Percentiles rank a stretch among this genome's conserved stretches.
Evolutionary conservation across 2,113 vertebrate species (phyloP).

Genomic region (Dinomys branickii): DNA sequence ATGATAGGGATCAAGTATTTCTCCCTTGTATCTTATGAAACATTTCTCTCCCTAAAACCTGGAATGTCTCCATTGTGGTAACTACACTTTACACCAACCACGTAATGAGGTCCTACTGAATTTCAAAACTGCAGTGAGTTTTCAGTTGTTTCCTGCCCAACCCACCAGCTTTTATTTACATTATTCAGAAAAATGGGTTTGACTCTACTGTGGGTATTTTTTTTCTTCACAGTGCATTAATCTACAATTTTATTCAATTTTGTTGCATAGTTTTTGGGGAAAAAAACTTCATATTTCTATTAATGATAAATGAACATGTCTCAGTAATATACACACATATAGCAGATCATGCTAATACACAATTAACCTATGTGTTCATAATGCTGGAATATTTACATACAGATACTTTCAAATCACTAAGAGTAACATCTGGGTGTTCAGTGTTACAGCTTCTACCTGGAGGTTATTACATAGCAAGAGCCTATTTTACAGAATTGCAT

Average conservation of each 20-base stretch:
- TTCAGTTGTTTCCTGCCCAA: background rate
- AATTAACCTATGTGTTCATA: background rate
- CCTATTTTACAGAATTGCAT: background rate
- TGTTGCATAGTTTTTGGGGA: constrained; percentile 12
- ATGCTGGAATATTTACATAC: background rate
- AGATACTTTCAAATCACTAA: constrained; percentile 38
- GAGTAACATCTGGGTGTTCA: background rate
- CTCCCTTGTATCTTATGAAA: background rate
- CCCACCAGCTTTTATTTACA: constrained; percentile 14
- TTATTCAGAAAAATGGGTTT: constrained; percentile 49
- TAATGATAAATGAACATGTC: constrained; percentile 7
- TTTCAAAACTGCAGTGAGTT: constrained; percentile 17
- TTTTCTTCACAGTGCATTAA: constrained; percentile 21
- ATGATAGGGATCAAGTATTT: background rate
- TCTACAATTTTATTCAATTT: constrained; percentile 25
- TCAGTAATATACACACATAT: background rate
- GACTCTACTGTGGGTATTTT: background rate
- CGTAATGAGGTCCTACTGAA: background rate
- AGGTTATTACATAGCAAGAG: constrained; percentile 27
- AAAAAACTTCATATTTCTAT: background rate
- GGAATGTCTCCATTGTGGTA: background rate
- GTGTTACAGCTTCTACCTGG: constrained; percentile 46
- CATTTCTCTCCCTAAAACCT: constrained; percentile 26
- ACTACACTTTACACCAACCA: background rate
- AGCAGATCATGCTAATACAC: background rate